These are phyloP conservation scores for Mus musculus DNA, from an alignment of 2,113 vertebrate genomes.

Conservation along the genomic window DNA sequence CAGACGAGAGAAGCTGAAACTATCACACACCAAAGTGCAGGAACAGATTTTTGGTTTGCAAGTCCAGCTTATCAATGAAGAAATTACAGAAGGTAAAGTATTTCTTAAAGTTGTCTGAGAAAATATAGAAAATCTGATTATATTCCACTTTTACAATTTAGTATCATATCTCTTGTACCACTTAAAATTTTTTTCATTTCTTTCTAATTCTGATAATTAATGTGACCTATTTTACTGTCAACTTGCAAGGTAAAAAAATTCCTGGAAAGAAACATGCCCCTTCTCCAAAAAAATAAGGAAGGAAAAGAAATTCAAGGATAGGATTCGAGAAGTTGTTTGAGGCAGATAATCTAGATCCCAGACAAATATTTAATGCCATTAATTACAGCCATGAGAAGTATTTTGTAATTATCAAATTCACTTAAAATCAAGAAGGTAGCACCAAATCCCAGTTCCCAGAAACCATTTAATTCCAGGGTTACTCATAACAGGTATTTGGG, in stretches of 20 bases:
- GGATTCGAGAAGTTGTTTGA: background rate
- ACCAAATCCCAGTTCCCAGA: slow-evolving; percentile 34
- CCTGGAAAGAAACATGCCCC: background rate
- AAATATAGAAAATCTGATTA: slow-evolving; percentile 50
- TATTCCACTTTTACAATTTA: slow-evolving; percentile 38
- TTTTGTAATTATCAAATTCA: slow-evolving; percentile 51
- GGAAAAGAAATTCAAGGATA: background rate
- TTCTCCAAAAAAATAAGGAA: background rate
- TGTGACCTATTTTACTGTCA: slow-evolving; percentile 32
- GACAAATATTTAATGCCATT: slow-evolving; percentile 17
- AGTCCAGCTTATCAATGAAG: slow-evolving; percentile 94
- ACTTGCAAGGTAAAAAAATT: slow-evolving; percentile 36
- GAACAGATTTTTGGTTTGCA: slow-evolving; percentile 98
- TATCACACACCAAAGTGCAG: slow-evolving; percentile 95
- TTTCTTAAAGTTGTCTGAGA: slow-evolving; percentile 39
- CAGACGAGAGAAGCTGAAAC: slow-evolving; percentile 98
- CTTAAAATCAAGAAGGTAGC: slow-evolving; percentile 42
- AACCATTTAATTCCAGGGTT: slow-evolving; percentile 52
- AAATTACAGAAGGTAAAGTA: slow-evolving; percentile 89
- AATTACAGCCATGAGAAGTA: slow-evolving; percentile 40
- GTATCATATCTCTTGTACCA: slow-evolving; percentile 30
- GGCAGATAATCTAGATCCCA: slow-evolving; percentile 32
- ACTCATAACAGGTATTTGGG: background rate
- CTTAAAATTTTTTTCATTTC: slow-evolving; percentile 29
- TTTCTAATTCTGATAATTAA: slow-evolving; percentile 16